Conservation (phyloP, 2,797 vertebrate species). For the Aphelocoma californica region DNA sequence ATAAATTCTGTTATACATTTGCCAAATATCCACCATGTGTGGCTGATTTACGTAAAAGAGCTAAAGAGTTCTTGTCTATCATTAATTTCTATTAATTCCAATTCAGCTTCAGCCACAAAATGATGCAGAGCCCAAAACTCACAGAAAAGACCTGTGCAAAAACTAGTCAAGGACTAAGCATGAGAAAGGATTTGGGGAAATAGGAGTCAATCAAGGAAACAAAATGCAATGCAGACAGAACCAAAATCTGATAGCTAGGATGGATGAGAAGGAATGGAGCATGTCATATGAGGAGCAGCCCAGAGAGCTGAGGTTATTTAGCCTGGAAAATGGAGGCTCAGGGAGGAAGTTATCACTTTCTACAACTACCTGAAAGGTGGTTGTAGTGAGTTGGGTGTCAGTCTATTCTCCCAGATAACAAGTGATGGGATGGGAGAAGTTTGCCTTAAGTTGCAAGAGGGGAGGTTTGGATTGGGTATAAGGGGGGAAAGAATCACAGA, state of each 20-base stretch:
- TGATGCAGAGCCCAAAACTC: neutral
- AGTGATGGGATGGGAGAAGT: neutral
- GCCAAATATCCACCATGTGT: neutral
- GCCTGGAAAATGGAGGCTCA: neutral
- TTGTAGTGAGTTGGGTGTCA: neutral
- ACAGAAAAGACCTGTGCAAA: neutral
- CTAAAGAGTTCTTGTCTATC: neutral
- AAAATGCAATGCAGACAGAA: neutral
- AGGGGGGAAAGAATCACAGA: accelerated
- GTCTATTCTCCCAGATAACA: neutral
- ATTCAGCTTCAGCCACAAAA: neutral
- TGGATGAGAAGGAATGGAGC: neutral
- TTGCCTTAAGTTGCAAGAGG: neutral
- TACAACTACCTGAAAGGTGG: neutral
- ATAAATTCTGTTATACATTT: neutral
- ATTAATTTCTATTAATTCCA: neutral
- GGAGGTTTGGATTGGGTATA: neutral
- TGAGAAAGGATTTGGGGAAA: neutral
- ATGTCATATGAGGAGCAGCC: neutral
- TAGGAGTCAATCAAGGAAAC: neutral
- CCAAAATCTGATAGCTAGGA: neutral
- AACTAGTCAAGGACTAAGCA: neutral
- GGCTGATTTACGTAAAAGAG: neutral
- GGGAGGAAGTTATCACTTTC: neutral
- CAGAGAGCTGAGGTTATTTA: neutral